These are phyloP conservation scores for Crypturellus tataupa DNA, from an alignment of 2,797 vertebrate genomes.

Conservation along the genomic window DNA sequence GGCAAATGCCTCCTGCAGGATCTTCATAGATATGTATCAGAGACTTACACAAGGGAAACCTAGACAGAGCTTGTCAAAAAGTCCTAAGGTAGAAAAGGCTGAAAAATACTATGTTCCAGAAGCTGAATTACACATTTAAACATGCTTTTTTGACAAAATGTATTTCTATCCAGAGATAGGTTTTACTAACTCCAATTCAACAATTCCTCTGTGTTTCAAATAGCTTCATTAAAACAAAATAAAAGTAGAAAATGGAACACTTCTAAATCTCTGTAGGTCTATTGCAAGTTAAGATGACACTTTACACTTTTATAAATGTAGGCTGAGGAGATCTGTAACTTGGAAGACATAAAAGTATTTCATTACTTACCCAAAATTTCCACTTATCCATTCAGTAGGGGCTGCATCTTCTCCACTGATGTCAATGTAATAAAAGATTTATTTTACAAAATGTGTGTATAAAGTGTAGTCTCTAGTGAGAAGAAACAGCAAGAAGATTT, in stretches of 20 bases:
- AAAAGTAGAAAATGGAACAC: not conserved
- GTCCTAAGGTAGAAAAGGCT: not conserved
- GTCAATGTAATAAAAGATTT: constrained; percentile 68
- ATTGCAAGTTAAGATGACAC: not conserved
- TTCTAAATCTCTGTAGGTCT: not conserved
- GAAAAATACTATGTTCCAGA: not conserved
- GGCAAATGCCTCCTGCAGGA: not conserved
- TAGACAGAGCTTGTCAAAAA: not conserved
- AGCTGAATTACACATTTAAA: not conserved
- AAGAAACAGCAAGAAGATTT: constrained; percentile 48
- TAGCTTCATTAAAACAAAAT: not conserved
- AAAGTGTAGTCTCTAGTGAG: constrained; percentile 38
- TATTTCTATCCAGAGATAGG: not conserved
- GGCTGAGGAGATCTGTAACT: not conserved
- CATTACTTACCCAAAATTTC: constrained; percentile 10
- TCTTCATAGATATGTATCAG: not conserved
- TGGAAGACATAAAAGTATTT: constrained; percentile 50
- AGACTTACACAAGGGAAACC: not conserved
- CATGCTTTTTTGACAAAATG: not conserved
- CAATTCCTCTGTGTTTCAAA: not conserved
- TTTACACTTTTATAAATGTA: constrained; percentile 36
- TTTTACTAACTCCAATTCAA: not conserved
- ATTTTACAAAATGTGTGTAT: constrained; percentile 60
- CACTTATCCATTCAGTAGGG: constrained; percentile 28
- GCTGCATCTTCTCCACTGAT: constrained; percentile 49